Percentiles rank a stretch among this genome's conserved stretches.
Conservation (phyloP, 1,140 invertebrate species). For the Heliconius himera region DNA sequence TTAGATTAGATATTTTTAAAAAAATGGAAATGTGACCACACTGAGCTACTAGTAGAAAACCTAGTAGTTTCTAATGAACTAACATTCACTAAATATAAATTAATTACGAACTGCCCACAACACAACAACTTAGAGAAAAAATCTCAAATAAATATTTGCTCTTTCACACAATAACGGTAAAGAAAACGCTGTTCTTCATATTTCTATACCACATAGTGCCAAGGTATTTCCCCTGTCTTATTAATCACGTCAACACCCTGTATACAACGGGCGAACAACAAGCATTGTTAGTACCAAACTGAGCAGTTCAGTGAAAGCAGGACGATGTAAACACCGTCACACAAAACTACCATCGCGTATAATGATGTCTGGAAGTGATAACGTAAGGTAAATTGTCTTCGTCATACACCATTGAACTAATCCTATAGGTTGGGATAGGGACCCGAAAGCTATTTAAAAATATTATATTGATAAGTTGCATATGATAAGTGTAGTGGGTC, state of each 20-base stretch:
- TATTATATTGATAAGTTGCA: neutral
- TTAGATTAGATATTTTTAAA: no score
- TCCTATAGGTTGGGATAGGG: neutral
- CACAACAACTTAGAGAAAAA: neutral
- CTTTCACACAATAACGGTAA: neutral
- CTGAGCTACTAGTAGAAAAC: neutral
- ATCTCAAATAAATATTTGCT: neutral
- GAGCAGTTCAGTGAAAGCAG: constrained; percentile 51
- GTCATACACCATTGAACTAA: constrained; percentile 8
- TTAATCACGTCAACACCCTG: constrained; percentile 48
- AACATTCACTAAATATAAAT: neutral
- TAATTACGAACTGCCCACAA: no score
- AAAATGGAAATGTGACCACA: no score
- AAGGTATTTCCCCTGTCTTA: constrained; percentile 33
- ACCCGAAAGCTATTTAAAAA: neutral
- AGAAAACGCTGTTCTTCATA: constrained; percentile 1
- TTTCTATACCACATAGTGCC: constrained; percentile 1
- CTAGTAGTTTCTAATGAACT: neutral
- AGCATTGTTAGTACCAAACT: constrained; percentile 52
- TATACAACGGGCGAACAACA: constrained; percentile 45
- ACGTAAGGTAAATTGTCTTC: constrained; percentile 1
- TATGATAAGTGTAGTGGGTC: neutral
- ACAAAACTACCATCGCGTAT: constrained; percentile 35
- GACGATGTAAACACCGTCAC: constrained; percentile 50
- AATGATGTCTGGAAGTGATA: constrained; percentile 36